A percentile compares a stretch with the other conserved stretches of the same genome.
These are phyloP conservation scores for Eurystomus gularis DNA, from an alignment of 2,113 vertebrate genomes.

Conservation along the genomic window DNA sequence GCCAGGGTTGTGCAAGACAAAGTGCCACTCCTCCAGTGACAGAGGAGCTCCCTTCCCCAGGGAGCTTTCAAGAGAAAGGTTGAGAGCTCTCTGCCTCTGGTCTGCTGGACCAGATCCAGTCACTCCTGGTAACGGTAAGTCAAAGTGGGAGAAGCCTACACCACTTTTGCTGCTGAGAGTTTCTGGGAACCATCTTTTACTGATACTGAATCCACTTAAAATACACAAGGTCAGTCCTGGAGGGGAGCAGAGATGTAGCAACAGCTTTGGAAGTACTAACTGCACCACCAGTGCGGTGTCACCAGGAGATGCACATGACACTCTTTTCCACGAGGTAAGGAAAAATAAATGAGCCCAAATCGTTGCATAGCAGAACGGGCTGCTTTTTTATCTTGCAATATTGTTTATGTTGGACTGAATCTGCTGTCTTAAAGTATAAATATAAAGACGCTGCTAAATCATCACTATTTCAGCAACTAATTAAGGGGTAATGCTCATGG, in stretches of 20 bases:
- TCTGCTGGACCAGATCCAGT: neutral
- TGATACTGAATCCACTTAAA: neutral
- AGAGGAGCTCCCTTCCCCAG: neutral
- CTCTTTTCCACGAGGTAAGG: slow-evolving; percentile 1
- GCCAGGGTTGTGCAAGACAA: neutral
- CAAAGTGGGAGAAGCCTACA: neutral
- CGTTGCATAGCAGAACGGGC: slow-evolving; percentile 10
- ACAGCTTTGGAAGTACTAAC: neutral
- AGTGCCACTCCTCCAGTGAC: neutral
- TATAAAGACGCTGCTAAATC: slow-evolving; percentile 70
- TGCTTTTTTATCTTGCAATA: slow-evolving; percentile 61
- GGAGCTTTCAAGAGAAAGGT: neutral
- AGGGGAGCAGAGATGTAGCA: neutral
- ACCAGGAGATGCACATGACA: neutral
- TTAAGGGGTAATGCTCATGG: slow-evolving; percentile 69
- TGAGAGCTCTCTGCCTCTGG: neutral
- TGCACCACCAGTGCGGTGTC: neutral
- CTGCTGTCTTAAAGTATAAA: slow-evolving; percentile 69
- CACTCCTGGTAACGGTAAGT: accelerated
- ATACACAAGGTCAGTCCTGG: neutral
- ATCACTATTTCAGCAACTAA: slow-evolving; percentile 75
- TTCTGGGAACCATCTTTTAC: neutral
- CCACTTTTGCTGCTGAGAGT: neutral
- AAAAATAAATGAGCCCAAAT: neutral
- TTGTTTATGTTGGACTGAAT: slow-evolving; percentile 60